Conservation (phyloP, 2,888 invertebrate species). For the Spilosoma lubricipeda region DNA sequence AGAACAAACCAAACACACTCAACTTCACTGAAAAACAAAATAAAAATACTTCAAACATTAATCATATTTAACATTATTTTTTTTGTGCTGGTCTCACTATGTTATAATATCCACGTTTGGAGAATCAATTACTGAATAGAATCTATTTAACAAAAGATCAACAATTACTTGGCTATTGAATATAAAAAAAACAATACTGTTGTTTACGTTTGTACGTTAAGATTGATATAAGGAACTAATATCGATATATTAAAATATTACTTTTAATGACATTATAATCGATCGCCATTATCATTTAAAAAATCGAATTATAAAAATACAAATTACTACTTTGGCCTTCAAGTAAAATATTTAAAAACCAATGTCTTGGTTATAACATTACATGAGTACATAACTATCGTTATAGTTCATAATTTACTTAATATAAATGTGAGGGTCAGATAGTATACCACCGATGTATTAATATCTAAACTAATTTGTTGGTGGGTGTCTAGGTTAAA, state of each 20-base stretch:
- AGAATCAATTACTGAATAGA: conserved; percentile 20
- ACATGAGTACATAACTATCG: conserved; percentile 9
- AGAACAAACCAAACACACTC: conserved; percentile 84
- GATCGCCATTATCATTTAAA: not conserved
- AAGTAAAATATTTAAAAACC: conserved; percentile 26
- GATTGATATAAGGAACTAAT: conserved; percentile 30
- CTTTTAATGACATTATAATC: conserved; percentile 1
- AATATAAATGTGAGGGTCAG: conserved; percentile 36
- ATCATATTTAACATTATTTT: conserved; percentile 60
- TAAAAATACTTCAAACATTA: conserved; percentile 71
- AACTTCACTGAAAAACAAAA: conserved; percentile 73
- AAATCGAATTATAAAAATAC: conserved; percentile 13
- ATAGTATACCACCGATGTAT: conserved; percentile 47
- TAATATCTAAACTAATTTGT: conserved; percentile 61
- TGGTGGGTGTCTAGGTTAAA: conserved; percentile 65
- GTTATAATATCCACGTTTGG: conserved; percentile 22
- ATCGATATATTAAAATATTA: conserved; percentile 18
- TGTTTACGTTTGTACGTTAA: conserved; percentile 30
- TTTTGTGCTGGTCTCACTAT: conserved; percentile 66
- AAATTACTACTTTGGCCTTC: conserved; percentile 9
- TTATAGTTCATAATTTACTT: conserved; percentile 21
- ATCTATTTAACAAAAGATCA: conserved; percentile 22
- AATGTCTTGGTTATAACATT: conserved; percentile 35
- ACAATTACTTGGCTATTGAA: conserved; percentile 22
- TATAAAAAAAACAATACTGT: conserved; percentile 38